phyloP scores from a whole-genome alignment of 2,888 invertebrate species.

The Drosophila picticornis region DNA sequence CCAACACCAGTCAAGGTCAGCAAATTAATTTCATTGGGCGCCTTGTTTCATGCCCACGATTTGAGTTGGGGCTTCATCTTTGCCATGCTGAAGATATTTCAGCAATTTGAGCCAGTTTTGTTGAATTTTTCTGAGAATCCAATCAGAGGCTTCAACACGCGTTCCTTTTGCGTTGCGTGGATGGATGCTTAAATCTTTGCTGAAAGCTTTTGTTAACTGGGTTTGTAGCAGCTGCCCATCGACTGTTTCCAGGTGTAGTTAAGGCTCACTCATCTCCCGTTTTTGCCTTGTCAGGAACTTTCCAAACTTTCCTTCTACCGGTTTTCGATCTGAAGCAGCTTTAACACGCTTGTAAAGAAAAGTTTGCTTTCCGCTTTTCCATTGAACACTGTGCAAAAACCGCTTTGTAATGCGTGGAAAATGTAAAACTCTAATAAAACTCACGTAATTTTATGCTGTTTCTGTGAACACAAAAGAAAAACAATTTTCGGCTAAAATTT shows the following conservation, averaged over 20 bases:
- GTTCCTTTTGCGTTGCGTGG: slow-evolving; percentile 24
- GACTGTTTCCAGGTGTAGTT: background rate
- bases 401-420: background rate
- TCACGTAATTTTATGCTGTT: slow-evolving; percentile 30
- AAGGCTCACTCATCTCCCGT: slow-evolving; percentile 41
- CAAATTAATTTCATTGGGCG: slow-evolving; percentile 34
- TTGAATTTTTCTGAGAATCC: slow-evolving; percentile 42
- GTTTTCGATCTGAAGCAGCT: slow-evolving; percentile 41
- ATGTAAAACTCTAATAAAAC: slow-evolving; percentile 1
- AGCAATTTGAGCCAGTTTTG: slow-evolving; percentile 58
- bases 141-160: slow-evolving; percentile 48
- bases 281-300: slow-evolving; percentile 18
- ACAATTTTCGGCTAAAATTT: background rate
- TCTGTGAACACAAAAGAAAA: background rate
- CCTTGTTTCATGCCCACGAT: slow-evolving; percentile 15
- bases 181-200: slow-evolving; percentile 13
- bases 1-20: slow-evolving; percentile 21
- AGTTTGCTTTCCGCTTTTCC: background rate
- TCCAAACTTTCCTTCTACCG: slow-evolving; percentile 12
- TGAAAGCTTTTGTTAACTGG: slow-evolving; percentile 25
- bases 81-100: slow-evolving; percentile 25
- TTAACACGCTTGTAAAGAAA: slow-evolving; percentile 27
- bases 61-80: background rate
- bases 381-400: background rate
- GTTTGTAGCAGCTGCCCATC: too few species aligned